Percentiles rank a stretch among this genome's conserved stretches.
Conservation (phyloP, 1,140 invertebrate genomes). For the Diachasmimorpha longicaudata region DNA sequence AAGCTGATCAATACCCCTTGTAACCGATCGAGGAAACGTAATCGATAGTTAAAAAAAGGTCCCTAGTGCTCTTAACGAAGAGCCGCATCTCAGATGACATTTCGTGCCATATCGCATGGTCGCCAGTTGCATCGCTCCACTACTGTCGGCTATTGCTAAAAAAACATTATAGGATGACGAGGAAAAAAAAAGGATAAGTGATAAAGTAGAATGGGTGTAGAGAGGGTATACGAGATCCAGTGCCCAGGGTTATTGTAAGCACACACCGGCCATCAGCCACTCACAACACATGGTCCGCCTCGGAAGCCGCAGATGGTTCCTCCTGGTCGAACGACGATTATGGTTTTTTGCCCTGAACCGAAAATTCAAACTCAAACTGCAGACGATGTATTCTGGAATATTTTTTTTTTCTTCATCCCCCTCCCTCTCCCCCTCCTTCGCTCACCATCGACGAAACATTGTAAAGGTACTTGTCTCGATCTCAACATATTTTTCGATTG, state of each 20-base stretch:
- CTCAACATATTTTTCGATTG: background rate
- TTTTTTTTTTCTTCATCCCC: background rate
- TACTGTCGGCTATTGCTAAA: conserved; percentile 8
- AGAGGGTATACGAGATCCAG: background rate
- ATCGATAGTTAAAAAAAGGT: background rate
- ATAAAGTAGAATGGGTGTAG: background rate
- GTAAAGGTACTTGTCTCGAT: background rate
- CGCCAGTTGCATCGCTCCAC: background rate
- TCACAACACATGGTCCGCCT: conserved; percentile 22
- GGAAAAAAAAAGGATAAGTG: conserved; percentile 15
- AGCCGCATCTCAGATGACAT: background rate
- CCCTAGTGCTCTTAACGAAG: background rate
- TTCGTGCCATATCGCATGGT: conserved; percentile 12
- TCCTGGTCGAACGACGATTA: conserved; percentile 22
- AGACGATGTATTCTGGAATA: conserved; percentile 14
- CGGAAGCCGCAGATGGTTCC: conserved; percentile 29
- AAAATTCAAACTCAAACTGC: background rate
- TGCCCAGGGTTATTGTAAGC: background rate
- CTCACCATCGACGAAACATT: conserved; percentile 2
- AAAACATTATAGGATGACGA: background rate
- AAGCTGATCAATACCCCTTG: background rate
- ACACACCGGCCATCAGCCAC: conserved; percentile 10
- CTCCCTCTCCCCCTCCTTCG: background rate
- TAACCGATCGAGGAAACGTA: background rate
- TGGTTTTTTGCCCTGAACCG: conserved; percentile 15